Evolutionary conservation across 2,113 vertebrate species (phyloP).

Genomic region (Cephalopholis sonnerati): DNA sequence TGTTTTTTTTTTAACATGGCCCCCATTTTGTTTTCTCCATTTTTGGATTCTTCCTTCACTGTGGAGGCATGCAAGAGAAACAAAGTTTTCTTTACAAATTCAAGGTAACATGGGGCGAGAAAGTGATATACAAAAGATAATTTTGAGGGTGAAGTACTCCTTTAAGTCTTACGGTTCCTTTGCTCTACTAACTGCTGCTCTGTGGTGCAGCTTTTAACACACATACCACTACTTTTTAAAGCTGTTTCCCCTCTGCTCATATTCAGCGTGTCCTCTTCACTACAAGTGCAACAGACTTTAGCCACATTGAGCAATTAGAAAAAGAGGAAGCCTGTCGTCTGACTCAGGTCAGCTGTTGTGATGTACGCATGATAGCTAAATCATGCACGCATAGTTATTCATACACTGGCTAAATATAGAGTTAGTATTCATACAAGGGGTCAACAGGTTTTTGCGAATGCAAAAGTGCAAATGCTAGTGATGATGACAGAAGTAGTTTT

Average conservation of each 20-base stretch:
- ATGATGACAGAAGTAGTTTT: background rate
- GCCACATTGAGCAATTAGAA: slow-evolving; percentile 3
- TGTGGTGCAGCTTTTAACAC: background rate
- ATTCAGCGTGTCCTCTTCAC: background rate
- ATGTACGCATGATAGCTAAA: background rate
- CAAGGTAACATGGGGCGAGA: too few relatives aligned
- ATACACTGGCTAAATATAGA: slow-evolving; percentile 3
- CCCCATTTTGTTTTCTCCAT: too few relatives aligned
- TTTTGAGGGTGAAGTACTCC: too few relatives aligned
- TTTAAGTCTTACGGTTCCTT: background rate
- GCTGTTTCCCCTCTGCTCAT: background rate
- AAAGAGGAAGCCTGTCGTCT: slow-evolving; percentile 20
- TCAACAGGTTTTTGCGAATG: background rate
- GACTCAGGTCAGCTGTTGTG: slow-evolving; percentile 15
- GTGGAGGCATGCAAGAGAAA: too few relatives aligned
- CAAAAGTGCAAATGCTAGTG: background rate
- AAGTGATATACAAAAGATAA: too few relatives aligned
- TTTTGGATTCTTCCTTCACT: too few relatives aligned
- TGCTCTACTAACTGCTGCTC: background rate
- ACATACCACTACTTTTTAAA: background rate
- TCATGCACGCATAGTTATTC: background rate
- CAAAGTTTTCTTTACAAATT: too few relatives aligned
- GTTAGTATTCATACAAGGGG: background rate
- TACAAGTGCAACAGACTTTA: background rate
- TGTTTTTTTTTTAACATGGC: too few relatives aligned